phyloP scores from a whole-genome alignment of 2,113 vertebrate genomes.

The Cercopithecus mona region DNA sequence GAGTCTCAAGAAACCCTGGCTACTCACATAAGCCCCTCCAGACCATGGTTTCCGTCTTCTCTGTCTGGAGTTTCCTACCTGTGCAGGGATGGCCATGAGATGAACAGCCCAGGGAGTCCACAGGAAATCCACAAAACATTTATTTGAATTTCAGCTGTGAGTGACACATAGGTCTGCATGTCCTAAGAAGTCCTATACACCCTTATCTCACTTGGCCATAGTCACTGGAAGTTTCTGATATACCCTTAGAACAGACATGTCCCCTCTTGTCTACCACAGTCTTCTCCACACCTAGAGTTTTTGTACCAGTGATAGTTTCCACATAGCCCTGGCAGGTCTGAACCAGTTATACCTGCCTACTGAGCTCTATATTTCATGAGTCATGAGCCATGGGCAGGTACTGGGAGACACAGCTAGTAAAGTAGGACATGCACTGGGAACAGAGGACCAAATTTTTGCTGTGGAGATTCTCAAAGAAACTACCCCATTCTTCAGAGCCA shows the following conservation, averaged over 20 bases:
- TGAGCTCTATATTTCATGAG: background rate
- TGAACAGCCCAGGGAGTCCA: background rate
- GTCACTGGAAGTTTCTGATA: background rate
- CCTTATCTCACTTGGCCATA: background rate
- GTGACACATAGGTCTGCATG: background rate
- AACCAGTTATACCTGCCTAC: background rate
- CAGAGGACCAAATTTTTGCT: background rate
- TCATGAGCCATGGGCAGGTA: background rate
- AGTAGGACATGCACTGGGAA: background rate
- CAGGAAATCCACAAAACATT: background rate
- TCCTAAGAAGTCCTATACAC: background rate
- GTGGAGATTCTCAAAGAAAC: background rate
- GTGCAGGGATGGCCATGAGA: background rate
- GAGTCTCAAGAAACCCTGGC: background rate
- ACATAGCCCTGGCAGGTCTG: background rate
- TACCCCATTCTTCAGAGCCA: background rate
- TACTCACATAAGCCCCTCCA: background rate
- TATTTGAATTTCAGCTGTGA: background rate
- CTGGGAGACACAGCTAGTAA: background rate
- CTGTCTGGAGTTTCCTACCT: background rate
- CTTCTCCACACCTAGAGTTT: background rate
- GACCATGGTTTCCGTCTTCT: background rate
- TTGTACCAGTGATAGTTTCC: background rate
- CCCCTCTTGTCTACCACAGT: background rate
- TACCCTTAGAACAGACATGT: background rate